phyloP scores from a whole-genome alignment of 2,888 invertebrate species.

The Luperina nickerlii region DNA sequence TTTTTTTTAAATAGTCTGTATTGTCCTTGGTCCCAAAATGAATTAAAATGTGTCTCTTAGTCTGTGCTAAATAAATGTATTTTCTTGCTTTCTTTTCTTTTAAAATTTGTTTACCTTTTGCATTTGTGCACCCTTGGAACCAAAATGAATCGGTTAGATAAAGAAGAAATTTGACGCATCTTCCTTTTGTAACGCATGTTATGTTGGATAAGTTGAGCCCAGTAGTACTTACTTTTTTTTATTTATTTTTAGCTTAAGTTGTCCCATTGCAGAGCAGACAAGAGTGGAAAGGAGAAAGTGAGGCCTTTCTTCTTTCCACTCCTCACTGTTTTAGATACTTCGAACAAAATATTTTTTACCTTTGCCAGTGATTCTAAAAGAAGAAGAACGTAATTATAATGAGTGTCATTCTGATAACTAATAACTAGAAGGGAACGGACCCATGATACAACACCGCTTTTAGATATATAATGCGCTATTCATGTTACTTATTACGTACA shows the following conservation, averaged over 20 bases:
- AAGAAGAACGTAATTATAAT: constrained; percentile 11
- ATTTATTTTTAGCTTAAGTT: too few species aligned
- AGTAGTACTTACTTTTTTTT: too few species aligned
- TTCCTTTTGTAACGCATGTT: neutral
- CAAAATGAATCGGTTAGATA: neutral
- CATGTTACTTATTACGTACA: constrained; percentile 59
- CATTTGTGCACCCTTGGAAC: neutral
- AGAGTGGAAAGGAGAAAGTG: too few species aligned
- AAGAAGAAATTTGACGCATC: neutral
- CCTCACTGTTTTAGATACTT: too few species aligned
- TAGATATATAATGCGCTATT: constrained; percentile 62
- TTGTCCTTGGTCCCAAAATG: too few species aligned
- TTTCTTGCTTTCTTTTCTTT: too few species aligned
- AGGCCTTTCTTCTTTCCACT: too few species aligned
- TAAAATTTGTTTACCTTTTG: neutral
- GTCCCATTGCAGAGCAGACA: too few species aligned
- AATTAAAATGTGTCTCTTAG: too few species aligned
- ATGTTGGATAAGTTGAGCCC: too few species aligned
- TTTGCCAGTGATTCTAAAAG: neutral
- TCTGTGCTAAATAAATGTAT: too few species aligned
- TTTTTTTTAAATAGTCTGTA: too few species aligned
- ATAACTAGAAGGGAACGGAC: constrained; percentile 18
- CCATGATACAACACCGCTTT: constrained; percentile 39
- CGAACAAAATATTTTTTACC: neutral
- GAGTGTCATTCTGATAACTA: constrained; percentile 22